Evolutionary conservation across 2,888 invertebrate species (phyloP), one percentile per base, ranked within the genome.

Genomic region (Hipparchia sbordonii): DNA sequence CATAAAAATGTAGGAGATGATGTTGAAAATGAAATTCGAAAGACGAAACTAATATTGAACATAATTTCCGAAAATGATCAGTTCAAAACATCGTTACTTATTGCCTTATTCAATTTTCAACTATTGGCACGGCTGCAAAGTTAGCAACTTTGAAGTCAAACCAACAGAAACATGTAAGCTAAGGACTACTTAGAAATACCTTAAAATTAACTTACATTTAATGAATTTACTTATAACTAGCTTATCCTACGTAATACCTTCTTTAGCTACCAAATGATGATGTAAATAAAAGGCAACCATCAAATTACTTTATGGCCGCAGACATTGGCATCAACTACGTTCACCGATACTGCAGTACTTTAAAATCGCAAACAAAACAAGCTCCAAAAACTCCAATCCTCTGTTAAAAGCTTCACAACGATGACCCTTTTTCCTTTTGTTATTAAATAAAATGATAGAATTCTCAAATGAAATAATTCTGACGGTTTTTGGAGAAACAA

Each of bases 1-100:
- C 59, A 23, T 69, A 39, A 61, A 12, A 59, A 59, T 59, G 12
- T 46, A 60, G 23, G 23, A 23, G 68, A 60, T 60, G 4, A 69
- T 52, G 39, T 61, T 61, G 5, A 70, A 70, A 45, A 13, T n/a
- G 2, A 70, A 61, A 54, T 70, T 54, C 33, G 68, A 46, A 67
- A 23, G 45, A 57, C 46, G 13, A 67, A 67, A 45, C 60, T 23
- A 51, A 68, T 12, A 46, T 51, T 4, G 13, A 59, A 68, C 59
- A 60, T 6, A 60, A 60, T n/a, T 33, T 23, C 5, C 45, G 62
- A 48, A 62, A 45, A 45, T 8, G 6, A 39, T n/a, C 39, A 9
- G 39, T 54, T 66, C 66, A 39, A 59, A 7, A 6, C 33, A 54
- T 13, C 45, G 2, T 48, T 8, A 12, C 10, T 8, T 48, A 45